Conservation (phyloP, 2,888 invertebrate species). For the Seira musarum region DNA sequence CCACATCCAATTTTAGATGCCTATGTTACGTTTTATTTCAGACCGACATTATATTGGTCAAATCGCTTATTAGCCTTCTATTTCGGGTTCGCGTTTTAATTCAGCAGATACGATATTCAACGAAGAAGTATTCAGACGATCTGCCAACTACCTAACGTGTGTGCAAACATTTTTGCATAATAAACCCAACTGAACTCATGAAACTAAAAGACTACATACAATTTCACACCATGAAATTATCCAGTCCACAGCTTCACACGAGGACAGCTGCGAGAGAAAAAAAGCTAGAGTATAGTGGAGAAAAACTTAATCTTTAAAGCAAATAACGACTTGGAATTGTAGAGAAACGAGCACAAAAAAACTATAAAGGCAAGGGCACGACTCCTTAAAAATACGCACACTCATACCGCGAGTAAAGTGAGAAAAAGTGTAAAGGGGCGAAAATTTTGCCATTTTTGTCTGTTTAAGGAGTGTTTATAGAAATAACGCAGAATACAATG, state of each 20-base stretch:
- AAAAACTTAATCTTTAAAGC: not conserved
- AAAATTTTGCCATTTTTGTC: not conserved
- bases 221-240: not conserved
- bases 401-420: not conserved
- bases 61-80: too few species aligned
- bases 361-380: not conserved
- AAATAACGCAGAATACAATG: not conserved
- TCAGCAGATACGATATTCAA: too few species aligned
- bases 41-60: too few species aligned
- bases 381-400: not conserved
- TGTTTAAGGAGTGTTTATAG: not conserved
- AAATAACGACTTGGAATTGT: not conserved
- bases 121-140: too few species aligned
- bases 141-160: too few species aligned
- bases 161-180: not conserved
- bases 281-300: not conserved
- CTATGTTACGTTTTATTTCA: not conserved
- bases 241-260: not conserved
- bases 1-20: too few species aligned
- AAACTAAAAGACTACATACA: not conserved
- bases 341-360: too few species aligned
- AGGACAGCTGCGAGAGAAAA: not conserved
- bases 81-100: too few species aligned
- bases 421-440: not conserved
- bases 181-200: not conserved